Conservation (phyloP, 2,113 vertebrate species). For the Phyllostomus discolor region DNA sequence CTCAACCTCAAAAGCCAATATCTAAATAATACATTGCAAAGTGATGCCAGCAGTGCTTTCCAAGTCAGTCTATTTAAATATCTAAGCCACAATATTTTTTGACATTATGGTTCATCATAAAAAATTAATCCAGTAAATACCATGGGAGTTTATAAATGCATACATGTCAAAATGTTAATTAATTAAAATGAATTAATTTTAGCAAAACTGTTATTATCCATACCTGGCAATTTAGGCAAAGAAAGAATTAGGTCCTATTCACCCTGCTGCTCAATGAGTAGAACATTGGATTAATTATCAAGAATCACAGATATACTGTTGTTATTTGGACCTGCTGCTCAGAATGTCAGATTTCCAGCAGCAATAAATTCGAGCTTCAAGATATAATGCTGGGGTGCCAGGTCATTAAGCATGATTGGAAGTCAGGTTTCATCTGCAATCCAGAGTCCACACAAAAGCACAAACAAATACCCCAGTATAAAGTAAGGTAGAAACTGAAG, state of each 20-base stretch:
- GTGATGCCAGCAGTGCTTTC: slow-evolving; percentile 24
- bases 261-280: slow-evolving; percentile 5
- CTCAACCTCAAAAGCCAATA: background rate
- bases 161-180: slow-evolving; percentile 62
- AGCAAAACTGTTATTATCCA: slow-evolving; percentile 37
- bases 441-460: background rate
- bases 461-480: background rate
- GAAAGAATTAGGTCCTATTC: slow-evolving; percentile 29
- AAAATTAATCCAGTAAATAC: slow-evolving; percentile 60
- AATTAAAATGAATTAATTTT: slow-evolving; percentile 60
- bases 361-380: background rate
- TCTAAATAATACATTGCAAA: slow-evolving; percentile 49
- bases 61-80: slow-evolving; percentile 53
- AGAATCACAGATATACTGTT: background rate
- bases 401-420: background rate
- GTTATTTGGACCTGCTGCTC: background rate
- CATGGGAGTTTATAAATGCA: slow-evolving; percentile 17
- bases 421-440: background rate
- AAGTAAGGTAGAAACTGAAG: background rate
- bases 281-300: slow-evolving; percentile 49
- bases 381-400: background rate
- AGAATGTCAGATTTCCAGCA: background rate
- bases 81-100: slow-evolving; percentile 57
- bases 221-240: slow-evolving; percentile 9
- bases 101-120: slow-evolving; percentile 48